phyloP scores from a whole-genome alignment of 2,113 vertebrate genomes.

The Ellobius talpinus region DNA sequence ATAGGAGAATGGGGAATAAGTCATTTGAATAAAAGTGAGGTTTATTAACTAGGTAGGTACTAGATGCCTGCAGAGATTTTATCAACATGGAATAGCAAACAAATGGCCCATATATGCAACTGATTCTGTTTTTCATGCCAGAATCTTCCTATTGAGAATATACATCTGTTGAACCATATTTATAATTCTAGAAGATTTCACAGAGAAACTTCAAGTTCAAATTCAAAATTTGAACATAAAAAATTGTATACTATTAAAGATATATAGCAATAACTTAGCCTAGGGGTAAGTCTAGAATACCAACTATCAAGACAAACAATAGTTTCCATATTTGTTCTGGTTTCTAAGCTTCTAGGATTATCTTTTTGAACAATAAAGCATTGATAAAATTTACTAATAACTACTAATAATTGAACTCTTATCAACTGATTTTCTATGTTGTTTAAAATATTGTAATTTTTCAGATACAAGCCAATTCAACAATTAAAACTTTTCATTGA shows the following conservation, averaged over 20 bases:
- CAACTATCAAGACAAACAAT: neutral
- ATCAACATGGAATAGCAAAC: neutral
- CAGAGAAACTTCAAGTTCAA: neutral
- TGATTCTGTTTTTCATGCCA: neutral
- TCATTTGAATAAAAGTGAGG: neutral
- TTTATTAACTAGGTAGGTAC: neutral
- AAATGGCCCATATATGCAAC: neutral
- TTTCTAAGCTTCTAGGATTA: constrained; percentile 9
- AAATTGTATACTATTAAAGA: neutral
- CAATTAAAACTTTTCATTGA: neutral
- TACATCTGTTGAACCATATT: constrained; percentile 5
- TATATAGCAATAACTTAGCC: neutral
- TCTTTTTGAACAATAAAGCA: constrained; percentile 14
- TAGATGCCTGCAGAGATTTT: neutral
- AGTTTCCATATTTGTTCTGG: neutral
- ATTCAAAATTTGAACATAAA: constrained; percentile 30
- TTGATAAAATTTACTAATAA: constrained; percentile 29
- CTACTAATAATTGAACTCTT: neutral
- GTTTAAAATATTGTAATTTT: neutral
- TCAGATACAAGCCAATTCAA: neutral
- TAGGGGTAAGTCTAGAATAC: neutral
- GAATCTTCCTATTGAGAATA: neutral
- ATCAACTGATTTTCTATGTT: neutral
- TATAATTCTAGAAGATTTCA: constrained; percentile 35
- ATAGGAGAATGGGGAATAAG: neutral